These are phyloP conservation scores for Bryconaethiops microstoma DNA, from an alignment of 2,797 vertebrate species.

Conservation along the genomic window DNA sequence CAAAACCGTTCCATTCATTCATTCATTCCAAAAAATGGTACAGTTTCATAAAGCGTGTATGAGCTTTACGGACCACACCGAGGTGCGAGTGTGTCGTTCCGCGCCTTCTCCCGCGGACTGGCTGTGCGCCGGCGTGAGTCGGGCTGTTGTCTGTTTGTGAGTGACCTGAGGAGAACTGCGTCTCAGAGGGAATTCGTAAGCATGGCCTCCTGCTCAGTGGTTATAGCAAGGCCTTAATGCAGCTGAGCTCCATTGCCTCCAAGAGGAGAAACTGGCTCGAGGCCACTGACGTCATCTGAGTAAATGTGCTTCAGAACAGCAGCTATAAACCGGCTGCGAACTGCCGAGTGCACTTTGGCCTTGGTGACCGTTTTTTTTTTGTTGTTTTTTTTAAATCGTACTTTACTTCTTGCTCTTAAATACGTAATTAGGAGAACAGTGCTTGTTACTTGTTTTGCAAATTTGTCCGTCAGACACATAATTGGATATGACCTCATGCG, in stretches of 20 bases:
- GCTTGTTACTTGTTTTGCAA: background rate
- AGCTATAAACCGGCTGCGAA: slow-evolving; percentile 86
- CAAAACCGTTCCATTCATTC: background rate
- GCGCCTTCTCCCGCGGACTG: background rate
- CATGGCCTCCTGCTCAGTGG: slow-evolving; percentile 84
- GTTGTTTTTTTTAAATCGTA: slow-evolving; percentile 65
- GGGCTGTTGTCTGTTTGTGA: slow-evolving; percentile 51
- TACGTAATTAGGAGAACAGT: slow-evolving; percentile 1
- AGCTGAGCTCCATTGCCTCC: slow-evolving; percentile 86
- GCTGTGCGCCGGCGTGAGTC: background rate
- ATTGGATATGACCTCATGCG: slow-evolving; percentile 1
- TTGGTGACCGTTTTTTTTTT: slow-evolving; percentile 71
- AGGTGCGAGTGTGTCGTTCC: background rate
- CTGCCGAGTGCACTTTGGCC: slow-evolving; percentile 88
- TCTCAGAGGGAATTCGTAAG: slow-evolving; percentile 90
- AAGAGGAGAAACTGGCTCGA: slow-evolving; percentile 87
- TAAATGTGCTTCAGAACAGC: slow-evolving; percentile 88
- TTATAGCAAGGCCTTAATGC: slow-evolving; percentile 83
- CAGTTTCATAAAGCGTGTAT: no score
- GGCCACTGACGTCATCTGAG: slow-evolving; percentile 95
- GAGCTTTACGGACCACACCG: background rate
- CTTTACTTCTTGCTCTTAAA: slow-evolving; percentile 46
- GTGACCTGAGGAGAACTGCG: slow-evolving; percentile 86
- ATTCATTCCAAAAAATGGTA: background rate
- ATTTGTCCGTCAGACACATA: background rate